Evolutionary conservation across 2,888 invertebrate genomes (phyloP).

Genomic region (Molanna angustata): DNA sequence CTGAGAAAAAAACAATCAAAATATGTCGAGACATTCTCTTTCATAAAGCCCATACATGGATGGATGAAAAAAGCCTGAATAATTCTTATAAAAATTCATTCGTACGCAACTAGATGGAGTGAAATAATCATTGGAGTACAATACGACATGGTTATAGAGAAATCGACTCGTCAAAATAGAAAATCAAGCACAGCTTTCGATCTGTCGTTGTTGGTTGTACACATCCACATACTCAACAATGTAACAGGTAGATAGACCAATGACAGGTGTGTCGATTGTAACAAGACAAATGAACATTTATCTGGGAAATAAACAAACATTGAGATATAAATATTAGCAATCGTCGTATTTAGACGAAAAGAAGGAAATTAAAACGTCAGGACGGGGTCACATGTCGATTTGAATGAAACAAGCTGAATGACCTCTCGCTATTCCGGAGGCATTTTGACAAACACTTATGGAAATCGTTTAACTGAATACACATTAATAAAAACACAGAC

Average conservation of each 20-base stretch:
- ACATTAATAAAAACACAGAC: constrained; percentile 7
- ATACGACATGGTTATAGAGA: constrained; percentile 17
- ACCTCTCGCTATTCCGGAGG: constrained; percentile 19
- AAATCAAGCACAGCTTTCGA: constrained; percentile 22
- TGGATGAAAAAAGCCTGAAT: no score
- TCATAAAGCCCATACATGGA: no score
- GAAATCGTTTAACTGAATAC: neutral
- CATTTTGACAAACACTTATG: no score
- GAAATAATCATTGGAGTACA: no score
- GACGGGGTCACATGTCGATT: constrained; percentile 52
- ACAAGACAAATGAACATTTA: neutral
- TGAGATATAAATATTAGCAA: neutral
- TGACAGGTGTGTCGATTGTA: constrained; percentile 14
- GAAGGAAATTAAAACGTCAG: constrained; percentile 38
- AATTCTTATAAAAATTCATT: no score
- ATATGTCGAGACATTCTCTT: no score
- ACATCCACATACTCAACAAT: constrained; percentile 19
- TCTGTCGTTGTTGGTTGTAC: constrained; percentile 10
- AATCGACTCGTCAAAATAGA: constrained; percentile 25
- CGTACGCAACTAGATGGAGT: no score
- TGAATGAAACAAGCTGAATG: constrained; percentile 20
- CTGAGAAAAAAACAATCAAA: neutral
- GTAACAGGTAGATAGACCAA: constrained; percentile 19
- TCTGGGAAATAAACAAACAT: neutral
- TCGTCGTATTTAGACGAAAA: constrained; percentile 19